Evolutionary conservation across 2,888 invertebrate species (phyloP), one percentile per base, ranked within the genome.

Genomic region (Oxycera nigricornis): DNA sequence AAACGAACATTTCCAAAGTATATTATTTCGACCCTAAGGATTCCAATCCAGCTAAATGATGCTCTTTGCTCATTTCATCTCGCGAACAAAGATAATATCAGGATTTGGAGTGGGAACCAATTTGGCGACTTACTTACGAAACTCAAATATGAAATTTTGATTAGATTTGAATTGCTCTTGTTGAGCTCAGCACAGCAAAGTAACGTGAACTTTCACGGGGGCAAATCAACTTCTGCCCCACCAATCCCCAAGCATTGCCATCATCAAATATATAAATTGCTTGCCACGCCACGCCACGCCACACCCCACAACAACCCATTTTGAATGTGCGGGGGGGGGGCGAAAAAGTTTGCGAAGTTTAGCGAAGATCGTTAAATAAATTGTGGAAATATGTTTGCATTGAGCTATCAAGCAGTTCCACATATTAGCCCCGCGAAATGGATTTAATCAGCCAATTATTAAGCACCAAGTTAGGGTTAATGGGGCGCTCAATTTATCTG

Each of bases 391-490:
- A 52, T 31, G 52, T 52, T 70, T 30, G 31, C 70, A 22, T 55
- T 9, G 55, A 68, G 28, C 26, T 30, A 55, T 31, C 55, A 30
- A 70, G 17, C 20, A 55, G 52, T 75, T 75, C 73, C 75, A 73
- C 73, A 73, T 73, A 73, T 73, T 73, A 73, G 73, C 57, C 20
- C 30, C 35, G 22, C 55, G 39, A 41, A 73, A 73, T 68, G 67
- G 75, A 46, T 75, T 75, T 75, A 75, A 75, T 75, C 75, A 75
- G 59, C 59, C 75, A 75, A 75, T 75, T 75, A 73, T 61, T 30
- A 67, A 52, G 26, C 35, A n/a, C 20, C 30, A 35, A 52, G 30
- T 4, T 35, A n/a, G 31, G n/a, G 55, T 31, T 52, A 22, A 70
- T 70, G 28, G 30, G 4, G 31, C 52, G 30, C 31, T 65, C 31